A percentile compares a stretch with the other conserved stretches of the same genome.
Conservation (phyloP, 2,797 vertebrate genomes). For the Balearica regulorum region DNA sequence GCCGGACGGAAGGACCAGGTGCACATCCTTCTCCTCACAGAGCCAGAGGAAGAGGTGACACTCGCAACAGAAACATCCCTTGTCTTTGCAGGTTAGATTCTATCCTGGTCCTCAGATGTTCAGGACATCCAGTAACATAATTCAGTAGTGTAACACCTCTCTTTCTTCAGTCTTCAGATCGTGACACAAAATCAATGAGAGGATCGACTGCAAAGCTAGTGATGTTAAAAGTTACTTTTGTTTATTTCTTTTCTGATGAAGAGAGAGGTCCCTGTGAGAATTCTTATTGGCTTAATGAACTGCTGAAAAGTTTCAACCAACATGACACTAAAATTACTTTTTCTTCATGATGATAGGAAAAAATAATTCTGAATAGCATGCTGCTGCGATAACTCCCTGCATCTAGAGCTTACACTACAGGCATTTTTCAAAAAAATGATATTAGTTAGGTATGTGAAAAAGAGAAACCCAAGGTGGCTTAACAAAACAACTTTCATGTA, state of each 20-base stretch:
- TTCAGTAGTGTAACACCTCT: neutral
- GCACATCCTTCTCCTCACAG: neutral
- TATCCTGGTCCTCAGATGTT: neutral
- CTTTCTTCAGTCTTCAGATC: neutral
- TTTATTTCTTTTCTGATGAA: neutral
- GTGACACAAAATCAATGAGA: neutral
- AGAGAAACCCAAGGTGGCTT: neutral
- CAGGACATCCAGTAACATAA: neutral
- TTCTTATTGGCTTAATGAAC: neutral
- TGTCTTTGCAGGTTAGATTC: neutral
- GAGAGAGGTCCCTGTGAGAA: neutral
- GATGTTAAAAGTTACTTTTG: neutral
- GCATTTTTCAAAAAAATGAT: neutral
- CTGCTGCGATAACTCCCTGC: neutral
- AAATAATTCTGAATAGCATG: neutral
- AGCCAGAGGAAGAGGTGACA: neutral
- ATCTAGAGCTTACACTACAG: neutral
- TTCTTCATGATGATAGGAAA: neutral
- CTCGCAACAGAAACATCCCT: neutral
- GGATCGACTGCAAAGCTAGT: neutral
- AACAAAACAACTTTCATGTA: neutral
- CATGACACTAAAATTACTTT: neutral
- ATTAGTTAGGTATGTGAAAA: neutral
- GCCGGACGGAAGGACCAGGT: rapidly evolving
- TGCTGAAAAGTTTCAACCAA: neutral